Percentiles rank a stretch among this genome's conserved stretches.
Evolutionary conservation across 2,888 invertebrate species (phyloP).

Genomic region (Ephialtes manifestator): DNA sequence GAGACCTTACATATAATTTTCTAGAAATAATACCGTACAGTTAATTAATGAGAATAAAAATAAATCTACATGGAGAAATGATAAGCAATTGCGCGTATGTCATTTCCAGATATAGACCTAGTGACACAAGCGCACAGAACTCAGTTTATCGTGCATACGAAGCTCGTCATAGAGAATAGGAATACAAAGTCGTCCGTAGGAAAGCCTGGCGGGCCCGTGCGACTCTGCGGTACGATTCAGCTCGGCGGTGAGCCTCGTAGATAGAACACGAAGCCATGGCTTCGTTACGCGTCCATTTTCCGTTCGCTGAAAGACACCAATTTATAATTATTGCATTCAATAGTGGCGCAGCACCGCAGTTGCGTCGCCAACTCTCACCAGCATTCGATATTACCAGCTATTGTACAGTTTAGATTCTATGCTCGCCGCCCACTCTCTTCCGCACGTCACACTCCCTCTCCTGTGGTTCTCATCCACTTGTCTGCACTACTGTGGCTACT

Average conservation of each 20-base stretch:
- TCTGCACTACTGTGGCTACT: neutral
- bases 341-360: slow-evolving; percentile 71
- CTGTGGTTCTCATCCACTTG: neutral
- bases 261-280: slow-evolving; percentile 71
- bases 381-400: slow-evolving; percentile 82
- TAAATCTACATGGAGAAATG: neutral
- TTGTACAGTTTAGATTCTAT: slow-evolving; percentile 81
- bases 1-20: no score
- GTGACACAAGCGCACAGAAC: neutral
- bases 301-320: slow-evolving; percentile 81
- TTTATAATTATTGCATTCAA: slow-evolving; percentile 83
- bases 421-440: slow-evolving; percentile 58
- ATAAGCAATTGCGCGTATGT: neutral
- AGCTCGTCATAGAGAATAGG: slow-evolving; percentile 40
- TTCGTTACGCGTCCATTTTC: slow-evolving; percentile 83
- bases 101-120: neutral
- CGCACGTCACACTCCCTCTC: slow-evolving; percentile 6
- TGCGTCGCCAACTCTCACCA: slow-evolving; percentile 75
- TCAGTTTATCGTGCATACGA: neutral
- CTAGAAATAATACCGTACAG: no score
- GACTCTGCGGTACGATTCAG: slow-evolving; percentile 8
- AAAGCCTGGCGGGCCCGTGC: slow-evolving; percentile 86
- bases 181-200: slow-evolving; percentile 75
- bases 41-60: neutral
- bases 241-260: neutral